These are phyloP conservation scores for Acrobasis consociella DNA, from an alignment of 2,888 invertebrate genomes.

Conservation along the genomic window DNA sequence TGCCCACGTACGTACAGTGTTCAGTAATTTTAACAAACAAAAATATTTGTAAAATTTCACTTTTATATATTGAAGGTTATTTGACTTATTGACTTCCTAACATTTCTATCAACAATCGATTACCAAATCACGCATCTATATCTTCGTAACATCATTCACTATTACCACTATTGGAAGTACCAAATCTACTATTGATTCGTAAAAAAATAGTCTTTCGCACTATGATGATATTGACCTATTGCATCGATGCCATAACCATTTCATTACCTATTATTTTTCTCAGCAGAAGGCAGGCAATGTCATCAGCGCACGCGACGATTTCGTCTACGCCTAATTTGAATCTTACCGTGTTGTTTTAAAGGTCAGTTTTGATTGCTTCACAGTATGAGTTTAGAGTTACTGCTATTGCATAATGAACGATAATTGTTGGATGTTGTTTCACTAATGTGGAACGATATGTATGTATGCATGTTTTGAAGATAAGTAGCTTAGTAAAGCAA, in stretches of 20 bases:
- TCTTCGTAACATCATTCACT: too few species aligned
- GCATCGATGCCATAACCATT: slow-evolving; percentile 11
- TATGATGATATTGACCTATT: slow-evolving; percentile 17
- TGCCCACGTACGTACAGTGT: too few species aligned
- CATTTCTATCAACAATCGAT: too few species aligned
- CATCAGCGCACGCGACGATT: slow-evolving; percentile 12
- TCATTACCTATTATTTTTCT: slow-evolving; percentile 17
- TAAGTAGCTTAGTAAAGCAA: background rate
- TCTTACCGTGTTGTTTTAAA: background rate
- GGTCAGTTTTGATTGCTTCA: background rate
- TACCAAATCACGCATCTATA: too few species aligned
- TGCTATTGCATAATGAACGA: slow-evolving; percentile 9
- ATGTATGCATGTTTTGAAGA: background rate
- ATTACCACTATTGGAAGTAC: background rate
- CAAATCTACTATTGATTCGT: background rate
- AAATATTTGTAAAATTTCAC: too few species aligned
- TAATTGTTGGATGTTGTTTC: slow-evolving; percentile 6
- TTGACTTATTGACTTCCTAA: too few species aligned
- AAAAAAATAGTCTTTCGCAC: slow-evolving; percentile 3
- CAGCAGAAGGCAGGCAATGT: slow-evolving; percentile 10
- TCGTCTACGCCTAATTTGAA: background rate
- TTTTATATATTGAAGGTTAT: too few species aligned
- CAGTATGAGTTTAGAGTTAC: background rate
- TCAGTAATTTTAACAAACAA: too few species aligned
- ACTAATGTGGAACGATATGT: background rate